A percentile compares a stretch with the other conserved stretches of the same genome.
Conservation (phyloP, 2,888 invertebrate species). For the Adineta ricciae region DNA sequence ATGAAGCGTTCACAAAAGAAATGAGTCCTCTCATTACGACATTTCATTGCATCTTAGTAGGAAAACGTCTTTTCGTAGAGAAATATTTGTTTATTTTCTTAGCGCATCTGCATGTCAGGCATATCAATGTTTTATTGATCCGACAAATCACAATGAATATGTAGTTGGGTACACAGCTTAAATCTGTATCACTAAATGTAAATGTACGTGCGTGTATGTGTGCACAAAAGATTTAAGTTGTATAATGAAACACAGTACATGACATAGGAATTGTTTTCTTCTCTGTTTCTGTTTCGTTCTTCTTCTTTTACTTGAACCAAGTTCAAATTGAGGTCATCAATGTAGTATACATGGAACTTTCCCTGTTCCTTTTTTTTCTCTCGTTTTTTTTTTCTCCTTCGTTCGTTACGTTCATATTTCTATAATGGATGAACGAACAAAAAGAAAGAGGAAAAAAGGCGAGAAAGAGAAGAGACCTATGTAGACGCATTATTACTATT, state of each 20-base stretch:
- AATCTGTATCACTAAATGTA: no score
- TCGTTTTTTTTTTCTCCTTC: neutral
- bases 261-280: neutral
- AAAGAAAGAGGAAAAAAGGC: neutral
- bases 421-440: neutral
- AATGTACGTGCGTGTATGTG: neutral
- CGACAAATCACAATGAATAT: no score
- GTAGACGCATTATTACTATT: neutral
- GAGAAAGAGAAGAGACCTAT: neutral
- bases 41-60: no score
- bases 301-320: neutral
- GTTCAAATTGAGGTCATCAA: slow-evolving; percentile 9
- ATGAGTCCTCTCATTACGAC: no score
- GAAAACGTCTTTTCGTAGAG: no score
- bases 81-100: no score
- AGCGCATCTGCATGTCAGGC: no score
- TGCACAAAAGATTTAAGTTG: neutral
- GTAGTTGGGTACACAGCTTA: no score
- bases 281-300: neutral
- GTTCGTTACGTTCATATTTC: neutral
- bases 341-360: neutral
- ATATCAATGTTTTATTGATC: no score
- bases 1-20: no score
- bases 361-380: neutral
- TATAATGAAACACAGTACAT: neutral